phyloP scores from a whole-genome alignment of 2,797 vertebrate species.

The Fratercula arctica region DNA sequence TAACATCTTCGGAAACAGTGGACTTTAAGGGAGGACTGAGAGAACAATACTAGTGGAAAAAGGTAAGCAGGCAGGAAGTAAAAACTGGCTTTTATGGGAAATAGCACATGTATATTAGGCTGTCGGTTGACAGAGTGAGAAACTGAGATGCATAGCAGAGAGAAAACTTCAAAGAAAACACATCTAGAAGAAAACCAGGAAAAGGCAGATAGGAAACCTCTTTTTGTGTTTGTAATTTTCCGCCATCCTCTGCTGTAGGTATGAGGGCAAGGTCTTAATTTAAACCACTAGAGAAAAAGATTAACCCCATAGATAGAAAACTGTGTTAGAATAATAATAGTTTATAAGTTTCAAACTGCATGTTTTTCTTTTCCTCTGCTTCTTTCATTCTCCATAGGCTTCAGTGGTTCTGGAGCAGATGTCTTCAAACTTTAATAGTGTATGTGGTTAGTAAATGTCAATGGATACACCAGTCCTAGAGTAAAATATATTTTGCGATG shows the following conservation, averaged over 20 bases:
- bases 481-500: neutral
- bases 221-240: neutral
- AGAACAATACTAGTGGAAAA: neutral
- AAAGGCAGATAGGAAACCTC: neutral
- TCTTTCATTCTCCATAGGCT: neutral
- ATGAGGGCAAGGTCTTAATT: neutral
- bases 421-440: neutral
- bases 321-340: neutral
- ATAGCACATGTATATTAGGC: neutral
- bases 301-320: neutral
- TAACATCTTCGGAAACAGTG: neutral
- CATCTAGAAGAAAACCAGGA: neutral
- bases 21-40: neutral
- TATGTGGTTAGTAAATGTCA: neutral
- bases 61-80: neutral
- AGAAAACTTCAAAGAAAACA: neutral
- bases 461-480: neutral
- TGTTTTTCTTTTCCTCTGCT: neutral
- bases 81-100: neutral
- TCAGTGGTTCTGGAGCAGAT: neutral
- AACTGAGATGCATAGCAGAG: neutral
- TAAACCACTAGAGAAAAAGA: neutral
- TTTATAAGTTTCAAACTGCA: neutral
- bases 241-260: neutral
- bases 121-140: neutral